Conservation (phyloP, 2,888 invertebrate genomes). For the Enoplolaimus lenunculus region DNA sequence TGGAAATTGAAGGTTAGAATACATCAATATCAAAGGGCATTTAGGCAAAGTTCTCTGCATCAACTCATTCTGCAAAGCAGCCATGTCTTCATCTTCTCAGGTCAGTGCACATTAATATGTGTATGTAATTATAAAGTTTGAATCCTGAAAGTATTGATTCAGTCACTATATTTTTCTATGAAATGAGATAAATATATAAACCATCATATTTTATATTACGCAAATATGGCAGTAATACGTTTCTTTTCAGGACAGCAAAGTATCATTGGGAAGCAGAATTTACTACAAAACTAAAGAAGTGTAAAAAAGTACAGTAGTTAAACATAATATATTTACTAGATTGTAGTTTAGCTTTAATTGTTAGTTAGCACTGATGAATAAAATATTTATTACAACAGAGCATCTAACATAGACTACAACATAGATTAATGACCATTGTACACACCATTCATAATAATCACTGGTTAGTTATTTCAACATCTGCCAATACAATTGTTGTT, state of each 20-base stretch:
- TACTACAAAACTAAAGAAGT: slow-evolving; percentile 61
- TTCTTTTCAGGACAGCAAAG: slow-evolving; percentile 72
- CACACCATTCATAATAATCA: slow-evolving; percentile 86
- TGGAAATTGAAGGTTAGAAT: slow-evolving; percentile 80
- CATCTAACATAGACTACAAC: slow-evolving; percentile 92
- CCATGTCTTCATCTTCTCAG: slow-evolving; percentile 90
- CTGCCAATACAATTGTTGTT: too few relatives aligned
- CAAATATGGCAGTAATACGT: too few relatives aligned
- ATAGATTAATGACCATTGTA: slow-evolving; percentile 92
- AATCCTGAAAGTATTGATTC: too few relatives aligned
- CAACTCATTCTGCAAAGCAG: slow-evolving; percentile 90
- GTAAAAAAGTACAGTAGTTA: too few relatives aligned
- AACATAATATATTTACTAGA: too few relatives aligned
- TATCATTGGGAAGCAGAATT: slow-evolving; percentile 96
- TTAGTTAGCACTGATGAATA: too few relatives aligned
- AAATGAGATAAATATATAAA: too few relatives aligned
- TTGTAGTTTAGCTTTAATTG: too few relatives aligned
- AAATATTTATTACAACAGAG: slow-evolving; percentile 35
- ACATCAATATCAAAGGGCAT: slow-evolving; percentile 87
- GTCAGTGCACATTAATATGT: too few relatives aligned
- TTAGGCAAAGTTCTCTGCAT: slow-evolving; percentile 94
- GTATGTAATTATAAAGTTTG: too few relatives aligned
- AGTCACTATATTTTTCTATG: too few relatives aligned
- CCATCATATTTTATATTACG: too few relatives aligned
- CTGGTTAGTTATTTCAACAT: slow-evolving; percentile 59